phyloP scores from a whole-genome alignment of 2,888 invertebrate genomes.

The Caenorhabditis afra region DNA sequence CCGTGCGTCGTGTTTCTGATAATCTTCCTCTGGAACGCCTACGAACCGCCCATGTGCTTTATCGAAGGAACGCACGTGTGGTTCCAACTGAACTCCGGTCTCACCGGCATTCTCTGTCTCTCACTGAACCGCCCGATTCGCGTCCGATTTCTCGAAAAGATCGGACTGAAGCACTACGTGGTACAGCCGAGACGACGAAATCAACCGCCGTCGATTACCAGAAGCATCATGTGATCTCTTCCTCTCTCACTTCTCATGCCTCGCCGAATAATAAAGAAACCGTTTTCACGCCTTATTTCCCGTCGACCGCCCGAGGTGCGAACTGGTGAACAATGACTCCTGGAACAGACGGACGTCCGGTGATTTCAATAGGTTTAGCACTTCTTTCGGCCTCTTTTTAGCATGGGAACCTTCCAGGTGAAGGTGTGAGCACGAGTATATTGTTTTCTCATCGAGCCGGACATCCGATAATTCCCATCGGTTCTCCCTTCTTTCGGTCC shows the following conservation, averaged over 20 bases:
- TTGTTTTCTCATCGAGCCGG: too few species aligned
- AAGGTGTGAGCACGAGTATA: too few species aligned
- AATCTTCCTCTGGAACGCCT: conserved; percentile 11
- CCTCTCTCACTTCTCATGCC: not conserved
- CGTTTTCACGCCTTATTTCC: not conserved
- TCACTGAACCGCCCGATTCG: conserved; percentile 21
- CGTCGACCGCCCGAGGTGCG: too few species aligned
- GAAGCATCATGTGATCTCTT: conserved; percentile 19
- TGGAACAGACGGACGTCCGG: too few species aligned
- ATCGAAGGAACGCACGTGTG: conserved; percentile 31
- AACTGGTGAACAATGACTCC: too few species aligned
- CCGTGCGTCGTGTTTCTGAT: conserved; percentile 12
- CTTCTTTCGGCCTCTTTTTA: not conserved
- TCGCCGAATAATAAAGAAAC: not conserved
- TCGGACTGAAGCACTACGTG: conserved; percentile 29
- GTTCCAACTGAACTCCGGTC: conserved; percentile 8
- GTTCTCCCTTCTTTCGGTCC: too few species aligned
- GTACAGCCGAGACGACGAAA: conserved; percentile 17
- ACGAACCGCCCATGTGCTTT: conserved; percentile 19
- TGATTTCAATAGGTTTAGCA: not conserved
- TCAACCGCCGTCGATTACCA: conserved; percentile 2
- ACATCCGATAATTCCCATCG: too few species aligned
- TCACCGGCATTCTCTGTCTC: conserved; percentile 4
- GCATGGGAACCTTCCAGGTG: not conserved
- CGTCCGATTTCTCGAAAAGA: conserved; percentile 23